Evolutionary conservation across 2,113 vertebrate genomes (phyloP).

Genomic region (Danionella cerebrum): DNA sequence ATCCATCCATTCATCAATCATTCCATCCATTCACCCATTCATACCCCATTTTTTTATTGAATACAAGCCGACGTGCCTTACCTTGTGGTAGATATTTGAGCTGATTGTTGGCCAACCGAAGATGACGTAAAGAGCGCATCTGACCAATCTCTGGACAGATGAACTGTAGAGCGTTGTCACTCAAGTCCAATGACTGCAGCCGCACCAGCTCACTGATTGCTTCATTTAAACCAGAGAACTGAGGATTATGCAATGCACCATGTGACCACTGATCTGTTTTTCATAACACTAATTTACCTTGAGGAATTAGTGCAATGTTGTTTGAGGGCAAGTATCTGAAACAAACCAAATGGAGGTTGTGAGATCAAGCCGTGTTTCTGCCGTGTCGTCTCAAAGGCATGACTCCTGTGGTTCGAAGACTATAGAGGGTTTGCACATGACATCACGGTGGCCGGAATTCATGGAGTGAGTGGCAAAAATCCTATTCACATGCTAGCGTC

Average conservation of each 20-base stretch:
- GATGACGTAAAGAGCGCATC: slow-evolving; percentile 83
- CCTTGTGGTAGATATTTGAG: slow-evolving; percentile 83
- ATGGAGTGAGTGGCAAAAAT: too few species aligned
- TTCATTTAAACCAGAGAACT: slow-evolving; percentile 46
- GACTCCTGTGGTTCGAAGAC: too few species aligned
- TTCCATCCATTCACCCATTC: too few species aligned
- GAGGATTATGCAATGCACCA: neutral
- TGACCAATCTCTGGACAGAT: slow-evolving; percentile 90
- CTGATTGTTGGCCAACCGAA: slow-evolving; percentile 87
- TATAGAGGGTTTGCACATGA: too few species aligned
- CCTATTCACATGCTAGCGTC: too few species aligned
- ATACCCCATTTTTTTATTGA: neutral
- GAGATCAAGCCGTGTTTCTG: too few species aligned
- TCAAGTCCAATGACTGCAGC: slow-evolving; percentile 89
- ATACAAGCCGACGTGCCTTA: slow-evolving; percentile 39
- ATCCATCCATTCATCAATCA: too few species aligned
- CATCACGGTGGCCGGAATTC: too few species aligned
- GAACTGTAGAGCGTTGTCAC: slow-evolving; percentile 87
- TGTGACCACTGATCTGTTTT: neutral
- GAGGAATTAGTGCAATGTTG: slow-evolving; percentile 90
- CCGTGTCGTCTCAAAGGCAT: too few species aligned
- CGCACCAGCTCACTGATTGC: slow-evolving; percentile 86
- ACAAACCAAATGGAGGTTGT: neutral
- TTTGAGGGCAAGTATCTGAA: slow-evolving; percentile 92
- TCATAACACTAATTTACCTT: slow-evolving; percentile 68